Percentiles rank a stretch among this genome's conserved stretches.
These are phyloP conservation scores for Drosophila sechellia DNA, from an alignment of 1,140 invertebrate genomes.

Conservation along the genomic window DNA sequence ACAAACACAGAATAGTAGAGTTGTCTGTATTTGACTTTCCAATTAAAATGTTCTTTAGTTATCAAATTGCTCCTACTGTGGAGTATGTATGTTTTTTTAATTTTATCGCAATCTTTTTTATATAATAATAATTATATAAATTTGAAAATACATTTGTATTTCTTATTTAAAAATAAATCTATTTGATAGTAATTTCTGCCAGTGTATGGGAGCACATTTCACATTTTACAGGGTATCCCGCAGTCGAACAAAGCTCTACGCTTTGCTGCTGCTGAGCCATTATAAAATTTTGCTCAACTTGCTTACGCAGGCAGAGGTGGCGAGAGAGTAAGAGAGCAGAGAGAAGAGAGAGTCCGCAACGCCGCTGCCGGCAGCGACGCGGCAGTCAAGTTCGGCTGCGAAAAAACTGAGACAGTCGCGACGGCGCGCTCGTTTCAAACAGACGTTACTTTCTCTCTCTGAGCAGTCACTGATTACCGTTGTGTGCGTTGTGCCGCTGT, in stretches of 20 bases:
- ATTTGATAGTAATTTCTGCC: too few relatives aligned
- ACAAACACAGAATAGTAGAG: too few relatives aligned
- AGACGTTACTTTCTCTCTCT: conserved; percentile 57
- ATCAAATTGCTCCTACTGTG: too few relatives aligned
- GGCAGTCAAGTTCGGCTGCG: conserved; percentile 7
- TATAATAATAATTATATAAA: too few relatives aligned
- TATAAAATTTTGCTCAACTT: conserved; percentile 23
- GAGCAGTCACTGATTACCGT: conserved; percentile 14
- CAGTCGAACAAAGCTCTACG: neutral
- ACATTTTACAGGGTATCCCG: neutral
- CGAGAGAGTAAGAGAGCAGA: neutral
- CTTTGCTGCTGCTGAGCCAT: conserved; percentile 1
- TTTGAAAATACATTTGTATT: too few relatives aligned
- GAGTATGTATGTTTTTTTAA: too few relatives aligned
- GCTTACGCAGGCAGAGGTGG: conserved; percentile 26
- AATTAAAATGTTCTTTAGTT: too few relatives aligned
- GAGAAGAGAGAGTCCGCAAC: neutral
- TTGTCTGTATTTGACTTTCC: too few relatives aligned
- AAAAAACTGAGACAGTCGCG: conserved; percentile 68
- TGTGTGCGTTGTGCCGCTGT: conserved; percentile 41
- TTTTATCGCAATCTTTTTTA: too few relatives aligned
- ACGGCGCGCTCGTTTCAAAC: conserved; percentile 77
- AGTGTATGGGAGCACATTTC: neutral
- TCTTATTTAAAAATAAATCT: too few relatives aligned
- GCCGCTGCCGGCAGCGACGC: conserved; percentile 12